phyloP scores from a whole-genome alignment of 1,140 invertebrate genomes.

The Tetramorium alpestre region DNA sequence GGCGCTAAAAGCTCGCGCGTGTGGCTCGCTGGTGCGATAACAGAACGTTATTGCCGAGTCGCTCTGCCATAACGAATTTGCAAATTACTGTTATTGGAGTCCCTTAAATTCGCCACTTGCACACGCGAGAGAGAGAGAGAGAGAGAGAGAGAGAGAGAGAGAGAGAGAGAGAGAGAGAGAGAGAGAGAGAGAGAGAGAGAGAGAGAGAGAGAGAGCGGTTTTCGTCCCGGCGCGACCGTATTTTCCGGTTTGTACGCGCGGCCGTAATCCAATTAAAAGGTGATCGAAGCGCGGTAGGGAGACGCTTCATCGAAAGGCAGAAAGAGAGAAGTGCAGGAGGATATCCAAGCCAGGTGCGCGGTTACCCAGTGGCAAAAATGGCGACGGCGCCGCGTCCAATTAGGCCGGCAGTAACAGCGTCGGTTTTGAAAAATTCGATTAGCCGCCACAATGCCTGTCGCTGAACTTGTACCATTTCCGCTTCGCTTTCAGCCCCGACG shows the following conservation, averaged over 20 bases:
- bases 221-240: conserved; percentile 52
- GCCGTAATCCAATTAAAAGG: conserved; percentile 69
- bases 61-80: conserved; percentile 49
- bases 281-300: conserved; percentile 55
- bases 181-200: conserved; percentile 40
- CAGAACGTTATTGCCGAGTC: conserved; percentile 36
- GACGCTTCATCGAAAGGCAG: conserved; percentile 28
- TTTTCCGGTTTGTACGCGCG: conserved; percentile 63
- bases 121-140: conserved; percentile 9
- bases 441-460: conserved; percentile 61
- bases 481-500: not conserved
- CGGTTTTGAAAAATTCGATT: conserved; percentile 74
- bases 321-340: not conserved
- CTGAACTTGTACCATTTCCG: conserved; percentile 20
- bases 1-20: conserved; percentile 15
- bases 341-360: conserved; percentile 5
- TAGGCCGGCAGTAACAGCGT: conserved; percentile 57
- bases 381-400: conserved; percentile 35
- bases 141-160: conserved; percentile 42
- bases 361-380: conserved; percentile 43
- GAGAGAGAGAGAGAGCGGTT: conserved; percentile 38
- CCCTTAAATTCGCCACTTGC: conserved; percentile 52
- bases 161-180: conserved; percentile 43
- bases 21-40: conserved; percentile 21
- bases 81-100: conserved; percentile 56